A percentile compares a stretch with the other conserved stretches of the same genome.
Evolutionary conservation across 2,888 invertebrate species (phyloP).

Genomic region (Erebia epiphron): DNA sequence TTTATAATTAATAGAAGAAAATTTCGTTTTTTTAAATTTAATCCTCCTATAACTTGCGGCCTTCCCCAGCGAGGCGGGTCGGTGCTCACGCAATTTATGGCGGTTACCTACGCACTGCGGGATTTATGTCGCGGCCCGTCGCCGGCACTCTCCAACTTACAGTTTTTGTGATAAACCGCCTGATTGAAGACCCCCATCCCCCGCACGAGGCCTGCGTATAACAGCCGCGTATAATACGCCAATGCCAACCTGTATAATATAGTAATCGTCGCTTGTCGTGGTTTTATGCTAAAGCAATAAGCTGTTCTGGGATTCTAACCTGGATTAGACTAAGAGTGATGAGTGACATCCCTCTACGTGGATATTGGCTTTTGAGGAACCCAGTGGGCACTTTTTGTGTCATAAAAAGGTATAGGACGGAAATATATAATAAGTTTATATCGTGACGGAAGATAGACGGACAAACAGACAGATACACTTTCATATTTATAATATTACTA

Average conservation of each 20-base stretch:
- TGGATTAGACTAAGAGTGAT: too few relatives aligned
- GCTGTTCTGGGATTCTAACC: too few relatives aligned
- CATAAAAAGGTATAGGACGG: too few relatives aligned
- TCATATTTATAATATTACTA: too few relatives aligned
- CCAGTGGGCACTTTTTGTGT: too few relatives aligned
- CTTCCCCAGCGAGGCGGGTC: slow-evolving; percentile 28
- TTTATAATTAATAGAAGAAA: too few relatives aligned
- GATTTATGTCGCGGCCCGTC: slow-evolving; percentile 51
- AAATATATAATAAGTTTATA: too few relatives aligned
- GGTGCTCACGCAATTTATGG: slow-evolving; percentile 46
- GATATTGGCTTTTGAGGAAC: too few relatives aligned
- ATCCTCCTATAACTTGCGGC: slow-evolving; percentile 24
- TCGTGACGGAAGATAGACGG: too few relatives aligned
- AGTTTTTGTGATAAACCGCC: slow-evolving; percentile 41
- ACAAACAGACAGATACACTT: too few relatives aligned
- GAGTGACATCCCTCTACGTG: too few relatives aligned
- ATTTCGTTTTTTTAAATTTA: too few relatives aligned
- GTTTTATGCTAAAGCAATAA: not conserved
- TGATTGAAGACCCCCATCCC: slow-evolving; percentile 29
- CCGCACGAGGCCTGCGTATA: slow-evolving; percentile 27
- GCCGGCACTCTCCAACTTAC: slow-evolving; percentile 45
- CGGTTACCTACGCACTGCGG: slow-evolving; percentile 49
- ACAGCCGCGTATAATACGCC: slow-evolving; percentile 25
- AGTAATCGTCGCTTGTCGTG: not conserved
- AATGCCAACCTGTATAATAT: slow-evolving; percentile 3